phyloP scores from a whole-genome alignment of 2,888 invertebrate genomes.

The Bedellia somnulentella region DNA sequence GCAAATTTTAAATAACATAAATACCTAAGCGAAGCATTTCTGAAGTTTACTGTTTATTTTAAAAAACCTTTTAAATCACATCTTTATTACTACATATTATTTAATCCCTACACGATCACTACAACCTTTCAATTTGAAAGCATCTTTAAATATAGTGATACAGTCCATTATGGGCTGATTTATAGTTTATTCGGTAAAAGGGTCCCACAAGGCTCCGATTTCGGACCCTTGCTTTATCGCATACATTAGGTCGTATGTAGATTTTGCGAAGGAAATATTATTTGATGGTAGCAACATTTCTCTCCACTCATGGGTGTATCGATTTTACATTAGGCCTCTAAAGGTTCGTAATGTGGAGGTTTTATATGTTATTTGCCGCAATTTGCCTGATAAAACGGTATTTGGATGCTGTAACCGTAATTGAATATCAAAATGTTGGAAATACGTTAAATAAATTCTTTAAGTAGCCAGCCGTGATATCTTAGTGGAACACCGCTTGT shows the following conservation, averaged over 20 bases:
- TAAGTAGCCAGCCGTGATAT: too few species aligned
- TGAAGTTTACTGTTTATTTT: too few species aligned
- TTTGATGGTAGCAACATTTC: slow-evolving; percentile 18
- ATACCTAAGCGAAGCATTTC: too few species aligned
- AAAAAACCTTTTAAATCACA: too few species aligned
- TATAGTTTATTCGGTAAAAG: slow-evolving; percentile 48
- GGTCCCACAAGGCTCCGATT: slow-evolving; percentile 40
- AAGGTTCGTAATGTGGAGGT: slow-evolving; percentile 1
- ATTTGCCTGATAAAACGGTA: too few species aligned
- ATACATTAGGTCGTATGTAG: slow-evolving; percentile 48
- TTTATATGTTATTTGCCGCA: background rate
- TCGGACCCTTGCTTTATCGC: slow-evolving; percentile 35
- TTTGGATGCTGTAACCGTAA: too few species aligned
- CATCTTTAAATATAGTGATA: slow-evolving; percentile 16
- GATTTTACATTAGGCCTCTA: slow-evolving; percentile 3
- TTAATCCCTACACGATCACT: too few species aligned
- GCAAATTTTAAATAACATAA: too few species aligned
- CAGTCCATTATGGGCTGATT: slow-evolving; percentile 54
- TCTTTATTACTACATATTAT: too few species aligned
- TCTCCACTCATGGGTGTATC: slow-evolving; percentile 2
- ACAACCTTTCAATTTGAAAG: background rate
- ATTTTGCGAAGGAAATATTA: slow-evolving; percentile 33
- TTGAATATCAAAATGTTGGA: too few species aligned
- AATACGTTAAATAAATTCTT: too few species aligned
- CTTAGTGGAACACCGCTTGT: too few species aligned